These are phyloP conservation scores for Rhorus exstirpatorius DNA, from an alignment of 2,888 invertebrate species.

Conservation along the genomic window DNA sequence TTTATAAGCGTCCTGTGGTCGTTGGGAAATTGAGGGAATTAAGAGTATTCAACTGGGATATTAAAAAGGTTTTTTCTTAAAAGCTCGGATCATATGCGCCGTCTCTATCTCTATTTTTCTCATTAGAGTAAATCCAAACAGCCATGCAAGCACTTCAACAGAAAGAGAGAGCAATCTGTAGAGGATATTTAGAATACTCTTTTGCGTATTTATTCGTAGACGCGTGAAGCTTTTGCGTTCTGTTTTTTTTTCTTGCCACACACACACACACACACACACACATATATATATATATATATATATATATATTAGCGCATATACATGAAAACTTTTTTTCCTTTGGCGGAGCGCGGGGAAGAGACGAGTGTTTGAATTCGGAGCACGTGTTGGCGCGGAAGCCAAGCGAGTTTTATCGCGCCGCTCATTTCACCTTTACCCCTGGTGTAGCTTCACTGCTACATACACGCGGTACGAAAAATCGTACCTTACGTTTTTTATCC, in stretches of 20 bases:
- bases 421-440: constrained; percentile 55
- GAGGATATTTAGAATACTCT: constrained; percentile 29
- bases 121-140: background rate
- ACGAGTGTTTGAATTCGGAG: constrained; percentile 61
- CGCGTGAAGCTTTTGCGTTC: constrained; percentile 20
- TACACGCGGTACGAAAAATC: constrained; percentile 53
- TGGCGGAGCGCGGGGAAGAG: constrained; percentile 12
- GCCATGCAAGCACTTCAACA: background rate
- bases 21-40: constrained; percentile 9
- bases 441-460: background rate
- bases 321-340: constrained; percentile 14
- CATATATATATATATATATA: background rate
- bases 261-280: too few species aligned
- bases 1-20: constrained; percentile 8
- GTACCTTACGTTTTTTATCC: constrained; percentile 57
- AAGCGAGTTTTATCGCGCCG: constrained; percentile 68
- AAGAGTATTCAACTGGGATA: background rate
- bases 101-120: background rate
- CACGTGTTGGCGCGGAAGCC: constrained; percentile 70
- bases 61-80: background rate
- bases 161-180: constrained; percentile 11
- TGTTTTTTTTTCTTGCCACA: background rate
- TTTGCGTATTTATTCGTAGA: constrained; percentile 32
- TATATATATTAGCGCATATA: constrained; percentile 14
- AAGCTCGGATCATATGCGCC: background rate